Percentiles rank a stretch among this genome's conserved stretches.
phyloP scores from a whole-genome alignment of 2,113 vertebrate species.

The Pandion haliaetus region DNA sequence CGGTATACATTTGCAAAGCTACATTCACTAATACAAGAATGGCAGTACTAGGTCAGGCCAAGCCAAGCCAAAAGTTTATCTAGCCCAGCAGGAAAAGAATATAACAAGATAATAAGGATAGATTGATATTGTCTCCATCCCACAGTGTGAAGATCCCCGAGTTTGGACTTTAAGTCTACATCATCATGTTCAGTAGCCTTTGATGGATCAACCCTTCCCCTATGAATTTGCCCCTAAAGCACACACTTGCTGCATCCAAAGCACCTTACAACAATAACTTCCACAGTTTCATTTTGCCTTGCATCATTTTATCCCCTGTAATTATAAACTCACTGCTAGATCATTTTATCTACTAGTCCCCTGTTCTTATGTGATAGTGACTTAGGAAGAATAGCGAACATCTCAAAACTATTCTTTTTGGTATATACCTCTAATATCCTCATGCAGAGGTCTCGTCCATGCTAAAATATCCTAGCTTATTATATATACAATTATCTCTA shows the following conservation, averaged over 20 bases:
- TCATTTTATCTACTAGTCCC: background rate
- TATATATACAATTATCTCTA: background rate
- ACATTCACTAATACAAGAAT: background rate
- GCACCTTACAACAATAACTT: background rate
- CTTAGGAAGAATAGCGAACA: too few species aligned
- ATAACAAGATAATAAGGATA: background rate
- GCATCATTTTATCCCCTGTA: background rate
- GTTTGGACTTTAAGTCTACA: background rate
- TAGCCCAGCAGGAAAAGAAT: background rate
- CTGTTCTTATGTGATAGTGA: background rate
- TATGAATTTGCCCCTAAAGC: background rate
- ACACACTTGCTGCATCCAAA: background rate
- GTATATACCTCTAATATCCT: background rate
- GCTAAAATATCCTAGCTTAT: background rate
- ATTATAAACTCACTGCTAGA: background rate
- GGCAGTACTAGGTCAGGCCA: background rate
- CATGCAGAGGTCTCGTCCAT: background rate
- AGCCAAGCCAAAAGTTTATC: background rate
- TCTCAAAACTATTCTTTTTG: background rate
- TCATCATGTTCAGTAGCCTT: background rate
- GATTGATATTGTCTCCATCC: background rate
- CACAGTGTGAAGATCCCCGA: background rate
- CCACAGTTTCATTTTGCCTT: background rate
- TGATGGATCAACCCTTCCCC: background rate
- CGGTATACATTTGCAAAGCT: background rate